Percentiles rank a stretch among this genome's conserved stretches.
phyloP scores from a whole-genome alignment of 2,888 invertebrate genomes.

The Heliconius hortense region DNA sequence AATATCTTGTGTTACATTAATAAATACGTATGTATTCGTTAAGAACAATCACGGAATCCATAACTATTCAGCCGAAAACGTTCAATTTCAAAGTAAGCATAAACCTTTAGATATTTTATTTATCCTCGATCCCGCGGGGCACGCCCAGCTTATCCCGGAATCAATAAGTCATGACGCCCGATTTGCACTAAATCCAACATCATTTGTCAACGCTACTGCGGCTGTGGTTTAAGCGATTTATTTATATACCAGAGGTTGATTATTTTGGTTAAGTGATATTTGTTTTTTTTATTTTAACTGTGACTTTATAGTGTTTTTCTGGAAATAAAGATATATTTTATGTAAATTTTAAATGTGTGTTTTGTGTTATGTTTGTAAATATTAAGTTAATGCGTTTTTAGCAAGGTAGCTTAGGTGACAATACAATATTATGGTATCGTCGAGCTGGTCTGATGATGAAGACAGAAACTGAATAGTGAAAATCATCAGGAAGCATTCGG shows the following conservation, averaged over 20 bases:
- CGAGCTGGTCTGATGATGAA: no score
- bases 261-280: neutral
- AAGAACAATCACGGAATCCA: neutral
- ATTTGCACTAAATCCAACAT: slow-evolving; percentile 44
- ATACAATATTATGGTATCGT: no score
- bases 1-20: neutral
- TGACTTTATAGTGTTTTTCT: neutral
- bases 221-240: slow-evolving; percentile 3
- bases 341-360: no score
- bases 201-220: slow-evolving; percentile 45
- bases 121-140: slow-evolving; percentile 25
- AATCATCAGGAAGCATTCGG: no score
- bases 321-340: neutral
- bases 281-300: neutral
- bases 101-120: slow-evolving; percentile 1
- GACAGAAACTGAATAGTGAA: no score
- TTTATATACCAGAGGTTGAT: neutral
- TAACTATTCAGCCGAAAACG: neutral
- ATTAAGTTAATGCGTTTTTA: neutral
- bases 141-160: slow-evolving; percentile 42
- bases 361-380: no score
- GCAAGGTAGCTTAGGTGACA: neutral
- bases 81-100: slow-evolving; percentile 2
- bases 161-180: slow-evolving; percentile 48
- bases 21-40: neutral